phyloP scores from a whole-genome alignment of 2,888 invertebrate species.

The Drosophila trichaetosa region DNA sequence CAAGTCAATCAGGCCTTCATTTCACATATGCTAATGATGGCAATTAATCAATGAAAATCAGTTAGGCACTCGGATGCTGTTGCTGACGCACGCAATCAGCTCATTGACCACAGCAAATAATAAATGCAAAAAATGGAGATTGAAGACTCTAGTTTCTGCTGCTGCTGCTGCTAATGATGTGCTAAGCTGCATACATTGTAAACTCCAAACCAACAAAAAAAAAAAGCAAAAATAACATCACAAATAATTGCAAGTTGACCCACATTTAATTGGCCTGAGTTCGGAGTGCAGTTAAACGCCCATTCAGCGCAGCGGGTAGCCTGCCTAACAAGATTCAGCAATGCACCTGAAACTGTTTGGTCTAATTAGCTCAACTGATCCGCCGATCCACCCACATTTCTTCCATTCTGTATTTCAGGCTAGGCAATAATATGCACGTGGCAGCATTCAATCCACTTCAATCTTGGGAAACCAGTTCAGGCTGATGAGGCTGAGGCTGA shows the following conservation, averaged over 20 bases:
- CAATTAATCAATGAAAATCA: slow-evolving; percentile 80
- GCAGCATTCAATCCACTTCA: slow-evolving; percentile 6
- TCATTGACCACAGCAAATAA: slow-evolving; percentile 52
- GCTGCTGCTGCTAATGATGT: slow-evolving; percentile 64
- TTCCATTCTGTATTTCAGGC: not conserved
- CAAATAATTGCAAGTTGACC: slow-evolving; percentile 65
- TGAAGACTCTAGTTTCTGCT: not conserved
- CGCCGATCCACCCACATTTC: slow-evolving; percentile 29
- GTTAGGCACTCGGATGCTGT: slow-evolving; percentile 54
- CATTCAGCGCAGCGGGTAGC: slow-evolving; percentile 16
- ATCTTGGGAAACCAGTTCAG: slow-evolving; percentile 23
- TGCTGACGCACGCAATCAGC: slow-evolving; percentile 64
- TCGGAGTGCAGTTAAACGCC: not conserved
- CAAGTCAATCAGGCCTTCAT: slow-evolving; percentile 71
- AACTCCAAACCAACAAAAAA: not conserved
- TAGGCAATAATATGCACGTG: slow-evolving; percentile 25
- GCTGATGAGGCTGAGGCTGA: not conserved
- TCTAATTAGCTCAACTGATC: slow-evolving; percentile 26
- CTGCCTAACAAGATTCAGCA: slow-evolving; percentile 4
- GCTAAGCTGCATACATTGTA: slow-evolving; percentile 60
- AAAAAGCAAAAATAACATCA: not conserved
- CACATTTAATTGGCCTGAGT: slow-evolving; percentile 57
- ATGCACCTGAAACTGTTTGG: slow-evolving; percentile 30
- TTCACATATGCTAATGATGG: slow-evolving; percentile 76
- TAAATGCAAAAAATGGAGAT: not conserved